Evolutionary conservation across 92 coral and sea anemone species (phyloP).

Genomic region (Porites cylindrica): DNA sequence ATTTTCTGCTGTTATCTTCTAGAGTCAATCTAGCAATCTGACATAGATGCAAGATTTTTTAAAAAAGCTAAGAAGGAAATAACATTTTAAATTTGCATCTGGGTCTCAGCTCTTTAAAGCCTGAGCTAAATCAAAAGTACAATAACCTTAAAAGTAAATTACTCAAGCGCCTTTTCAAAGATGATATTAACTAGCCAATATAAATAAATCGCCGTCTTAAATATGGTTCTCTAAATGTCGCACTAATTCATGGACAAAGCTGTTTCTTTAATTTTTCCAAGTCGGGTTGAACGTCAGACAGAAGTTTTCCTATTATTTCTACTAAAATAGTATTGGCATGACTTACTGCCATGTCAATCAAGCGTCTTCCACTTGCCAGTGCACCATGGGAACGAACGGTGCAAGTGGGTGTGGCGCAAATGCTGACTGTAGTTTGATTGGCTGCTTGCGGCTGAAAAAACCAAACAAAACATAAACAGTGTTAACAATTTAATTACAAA

Average conservation of each 20-base stretch:
- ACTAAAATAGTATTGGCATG: conserved; percentile 4
- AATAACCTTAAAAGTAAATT: not conserved
- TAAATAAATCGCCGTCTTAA: not conserved
- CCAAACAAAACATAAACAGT: not conserved
- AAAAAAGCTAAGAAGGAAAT: too few relatives aligned
- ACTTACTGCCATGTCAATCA: not conserved
- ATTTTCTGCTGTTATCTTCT: too few relatives aligned
- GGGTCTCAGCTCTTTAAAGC: too few relatives aligned
- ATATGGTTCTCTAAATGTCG: too few relatives aligned
- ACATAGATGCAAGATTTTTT: too few relatives aligned
- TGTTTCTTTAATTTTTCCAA: not conserved
- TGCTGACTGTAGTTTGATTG: not conserved
- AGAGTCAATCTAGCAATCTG: too few relatives aligned
- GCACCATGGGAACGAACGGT: not conserved
- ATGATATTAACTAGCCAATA: not conserved
- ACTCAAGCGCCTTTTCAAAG: not conserved
- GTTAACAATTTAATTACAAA: not conserved
- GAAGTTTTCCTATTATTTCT: not conserved
- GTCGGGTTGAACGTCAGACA: not conserved
- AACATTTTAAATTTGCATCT: too few relatives aligned
- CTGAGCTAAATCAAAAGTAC: not conserved
- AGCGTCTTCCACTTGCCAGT: not conserved
- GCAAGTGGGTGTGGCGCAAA: not conserved
- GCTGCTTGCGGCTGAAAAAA: not conserved
- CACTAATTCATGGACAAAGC: not conserved